Evolutionary conservation across 1,140 invertebrate genomes (phyloP), one percentile per base, ranked within the genome.

Genomic region (Drosophila arawakana): DNA sequence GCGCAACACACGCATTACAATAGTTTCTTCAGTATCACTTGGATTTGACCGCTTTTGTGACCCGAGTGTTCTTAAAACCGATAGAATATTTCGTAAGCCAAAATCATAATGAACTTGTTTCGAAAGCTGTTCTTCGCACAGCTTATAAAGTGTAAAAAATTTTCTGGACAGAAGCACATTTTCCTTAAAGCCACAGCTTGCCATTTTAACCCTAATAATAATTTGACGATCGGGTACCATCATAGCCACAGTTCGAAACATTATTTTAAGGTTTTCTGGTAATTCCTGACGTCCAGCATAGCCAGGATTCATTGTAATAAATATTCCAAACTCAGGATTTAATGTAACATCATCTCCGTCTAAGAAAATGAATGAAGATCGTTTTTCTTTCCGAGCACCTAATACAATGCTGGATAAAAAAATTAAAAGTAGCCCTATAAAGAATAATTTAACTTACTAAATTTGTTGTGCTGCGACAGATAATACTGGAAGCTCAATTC

Each of bases 31-130:
- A 0, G 97, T 96, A 83, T 97, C 97, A 6, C 93, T 94, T 0
- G 96, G 96, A 93, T 97, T 96, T 0, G 95, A 95, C 73, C 97
- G 93, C 93, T 98, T 98, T 72, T 97, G 96, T 1, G 97, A 95
- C 4, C 98, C 97, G 78, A 98, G 94, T 11, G 97, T 98, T 88
- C 97, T 93, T 74, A 99, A 93, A 49, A 98, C 97, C 0, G 97
- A 98, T 34, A 98, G 93, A 93, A 98, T 98, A 92, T 98, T 98
- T 50, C 97, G 93, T 49, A 99, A 93, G 21, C 98, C 98, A 93
- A 98, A 98, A 93, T 98, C 97, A 90, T 98, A 98, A 93, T 98
- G 97, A 4, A 98, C 97, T 93, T 98, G 97, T 92, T 98, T 98
- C 3, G 97, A 98, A 4, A 99, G 92, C 89, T 98, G 97, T 92